A percentile compares a stretch with the other conserved stretches of the same genome.
Conservation (phyloP, 2,888 invertebrate species). For the Apeira syringaria region DNA sequence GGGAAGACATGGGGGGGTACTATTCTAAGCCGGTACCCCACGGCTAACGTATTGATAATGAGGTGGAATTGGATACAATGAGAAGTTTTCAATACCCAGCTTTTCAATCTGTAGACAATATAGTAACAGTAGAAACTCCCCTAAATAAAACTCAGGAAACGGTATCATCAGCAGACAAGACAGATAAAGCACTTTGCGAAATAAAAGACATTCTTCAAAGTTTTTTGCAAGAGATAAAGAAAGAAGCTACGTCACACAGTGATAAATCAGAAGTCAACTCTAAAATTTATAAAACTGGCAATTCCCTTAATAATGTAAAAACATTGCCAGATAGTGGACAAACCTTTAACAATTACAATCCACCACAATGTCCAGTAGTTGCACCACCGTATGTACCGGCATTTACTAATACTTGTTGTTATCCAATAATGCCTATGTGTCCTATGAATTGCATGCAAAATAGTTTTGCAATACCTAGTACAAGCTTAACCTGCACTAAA, state of each 20-base stretch:
- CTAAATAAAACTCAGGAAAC: constrained; percentile 55
- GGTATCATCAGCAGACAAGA: constrained; percentile 50
- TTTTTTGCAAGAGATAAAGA: constrained; percentile 70
- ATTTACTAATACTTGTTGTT: constrained; percentile 62
- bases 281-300: constrained; percentile 35
- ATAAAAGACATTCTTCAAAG: constrained; percentile 70
- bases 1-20: too few relatives aligned
- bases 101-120: constrained; percentile 37
- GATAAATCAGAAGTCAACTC: constrained; percentile 45
- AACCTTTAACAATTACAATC: constrained; percentile 42
- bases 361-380: constrained; percentile 37
- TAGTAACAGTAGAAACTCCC: constrained; percentile 39
- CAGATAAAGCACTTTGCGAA: constrained; percentile 69
- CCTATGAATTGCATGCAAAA: constrained; percentile 57
- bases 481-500: constrained; percentile 57
- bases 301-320: constrained; percentile 32
- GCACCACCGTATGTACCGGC: constrained; percentile 43
- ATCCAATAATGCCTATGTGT: constrained; percentile 63
- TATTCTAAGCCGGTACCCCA: too few relatives aligned
- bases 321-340: constrained; percentile 41
- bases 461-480: constrained; percentile 51
- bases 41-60: constrained; percentile 23
- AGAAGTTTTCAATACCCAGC: constrained; percentile 42
- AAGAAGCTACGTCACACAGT: constrained; percentile 50
- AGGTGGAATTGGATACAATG: constrained; percentile 34